Evolutionary conservation across 1,140 invertebrate species (phyloP), one percentile per base, ranked within the genome.

Genomic region (Chymomyza costata): DNA sequence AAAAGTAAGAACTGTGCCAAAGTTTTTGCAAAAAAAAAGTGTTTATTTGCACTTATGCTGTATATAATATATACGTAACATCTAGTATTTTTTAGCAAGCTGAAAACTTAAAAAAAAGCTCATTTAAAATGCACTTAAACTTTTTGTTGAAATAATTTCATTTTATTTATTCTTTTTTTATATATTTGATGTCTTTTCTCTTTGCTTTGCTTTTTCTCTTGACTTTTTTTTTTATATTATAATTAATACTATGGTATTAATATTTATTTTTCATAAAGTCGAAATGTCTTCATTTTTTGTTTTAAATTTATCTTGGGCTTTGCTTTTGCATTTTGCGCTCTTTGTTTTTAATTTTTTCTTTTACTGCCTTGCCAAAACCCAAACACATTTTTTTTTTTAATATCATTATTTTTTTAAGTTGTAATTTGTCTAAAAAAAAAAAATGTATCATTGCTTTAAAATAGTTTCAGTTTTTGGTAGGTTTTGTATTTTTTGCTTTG

Each of bases 121-220:
- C 32, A 62, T 52, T 8, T 14, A 19, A 1, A 2, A n/a, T 13
- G n/a, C 6, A 52, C 48, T 62, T 61, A 3, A 10, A 6, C 5
- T 49, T 49, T 70, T 32, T 37, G 32, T 74, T 78, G 65, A 76
- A 70, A 76, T 74, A 78, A 78, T 78, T 74, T 74, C 71, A 70
- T 44, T 65, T 66, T 68, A 37, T 34, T 40, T 54, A 70, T 44
- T 65, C 62, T 68, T 40, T 34, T 40, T 54, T 62, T 69, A 40
- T 74, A 76, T 74, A 70, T 65, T 74, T 76, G 34, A 71, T 74
- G 64, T 59, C 58, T 70, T 59, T 55, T 73, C 43, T 34, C 41
- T n/a, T n/a, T n/a, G n/a, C 21, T 46, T 14, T 17, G 18, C 30
- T 52, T 17, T 39, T 14, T 43, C 16, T 35, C 18, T 14, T 21